Evolutionary conservation across 2,797 vertebrate genomes (phyloP).

Genomic region (Buphagus erythrorhynchus): DNA sequence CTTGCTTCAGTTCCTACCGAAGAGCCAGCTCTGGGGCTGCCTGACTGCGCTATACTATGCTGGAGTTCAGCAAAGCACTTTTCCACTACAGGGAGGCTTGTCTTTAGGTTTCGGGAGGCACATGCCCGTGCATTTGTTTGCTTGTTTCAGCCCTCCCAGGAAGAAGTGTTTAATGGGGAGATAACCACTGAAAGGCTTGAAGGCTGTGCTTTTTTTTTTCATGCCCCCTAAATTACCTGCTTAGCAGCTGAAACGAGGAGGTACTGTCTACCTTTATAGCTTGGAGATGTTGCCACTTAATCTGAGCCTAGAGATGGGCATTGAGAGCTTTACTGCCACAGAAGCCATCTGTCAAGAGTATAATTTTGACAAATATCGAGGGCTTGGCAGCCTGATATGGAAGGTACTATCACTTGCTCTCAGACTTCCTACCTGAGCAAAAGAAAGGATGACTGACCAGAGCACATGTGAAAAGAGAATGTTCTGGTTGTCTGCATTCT

Average conservation of each 20-base stretch:
- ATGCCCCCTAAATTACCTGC: not conserved
- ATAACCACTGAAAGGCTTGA: not conserved
- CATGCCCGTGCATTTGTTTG: not conserved
- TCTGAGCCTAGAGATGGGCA: not conserved
- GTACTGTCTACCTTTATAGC: not conserved
- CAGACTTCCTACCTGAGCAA: not conserved
- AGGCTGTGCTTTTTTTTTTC: not conserved
- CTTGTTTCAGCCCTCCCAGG: not conserved
- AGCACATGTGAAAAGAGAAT: not conserved
- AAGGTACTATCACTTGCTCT: not conserved
- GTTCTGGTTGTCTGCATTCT: not conserved
- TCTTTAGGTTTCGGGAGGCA: fast-evolving
- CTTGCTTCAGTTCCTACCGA: not conserved
- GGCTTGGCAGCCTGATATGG: not conserved
- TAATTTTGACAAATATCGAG: not conserved
- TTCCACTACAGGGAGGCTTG: not conserved
- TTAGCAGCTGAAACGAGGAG: not conserved
- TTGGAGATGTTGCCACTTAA: not conserved
- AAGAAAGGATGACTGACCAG: not conserved
- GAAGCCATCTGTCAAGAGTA: not conserved
- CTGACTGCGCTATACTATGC: not conserved
- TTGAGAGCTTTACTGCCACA: not conserved
- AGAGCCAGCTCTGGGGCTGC: not conserved
- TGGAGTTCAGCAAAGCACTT: not conserved
- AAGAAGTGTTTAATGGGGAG: not conserved